Evolutionary conservation across 2,888 invertebrate genomes (phyloP).

Genomic region (Eumacrocentrus americanus): DNA sequence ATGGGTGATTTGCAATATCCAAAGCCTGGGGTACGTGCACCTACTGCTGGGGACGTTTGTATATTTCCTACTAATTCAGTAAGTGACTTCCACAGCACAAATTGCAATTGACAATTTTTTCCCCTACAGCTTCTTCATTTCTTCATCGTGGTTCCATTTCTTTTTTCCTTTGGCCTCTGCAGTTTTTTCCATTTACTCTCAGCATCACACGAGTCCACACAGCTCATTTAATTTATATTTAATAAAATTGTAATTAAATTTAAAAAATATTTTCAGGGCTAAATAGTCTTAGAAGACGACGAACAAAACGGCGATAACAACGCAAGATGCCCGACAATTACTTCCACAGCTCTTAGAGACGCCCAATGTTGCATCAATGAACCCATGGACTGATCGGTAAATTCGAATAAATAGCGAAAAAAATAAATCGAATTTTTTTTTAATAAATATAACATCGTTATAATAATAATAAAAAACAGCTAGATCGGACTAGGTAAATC

Average conservation of each 20-base stretch:
- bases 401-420: slow-evolving; percentile 2
- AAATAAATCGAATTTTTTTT: slow-evolving; percentile 17
- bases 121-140: background rate
- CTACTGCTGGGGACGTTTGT: slow-evolving; percentile 63
- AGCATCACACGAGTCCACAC: background rate
- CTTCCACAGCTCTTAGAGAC: background rate
- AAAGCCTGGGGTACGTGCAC: slow-evolving; percentile 52
- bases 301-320: slow-evolving; percentile 1
- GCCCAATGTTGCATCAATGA: slow-evolving; percentile 14
- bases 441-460: slow-evolving; percentile 5
- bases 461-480: background rate
- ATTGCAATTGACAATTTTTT: too few relatives aligned
- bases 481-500: slow-evolving; percentile 7
- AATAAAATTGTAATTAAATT: background rate
- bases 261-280: slow-evolving; percentile 11
- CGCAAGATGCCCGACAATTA: background rate
- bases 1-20: slow-evolving; percentile 77
- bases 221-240: background rate
- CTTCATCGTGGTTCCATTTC: background rate
- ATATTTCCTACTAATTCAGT: slow-evolving; percentile 63
- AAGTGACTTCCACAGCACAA: slow-evolving; percentile 44
- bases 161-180: background rate
- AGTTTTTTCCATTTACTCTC: background rate
- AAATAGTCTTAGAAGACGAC: background rate
- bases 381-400: slow-evolving; percentile 17